Evolutionary conservation across 2,888 invertebrate genomes (phyloP), one percentile per base, ranked within the genome.

Genomic region (Neoitamus cyanurus): DNA sequence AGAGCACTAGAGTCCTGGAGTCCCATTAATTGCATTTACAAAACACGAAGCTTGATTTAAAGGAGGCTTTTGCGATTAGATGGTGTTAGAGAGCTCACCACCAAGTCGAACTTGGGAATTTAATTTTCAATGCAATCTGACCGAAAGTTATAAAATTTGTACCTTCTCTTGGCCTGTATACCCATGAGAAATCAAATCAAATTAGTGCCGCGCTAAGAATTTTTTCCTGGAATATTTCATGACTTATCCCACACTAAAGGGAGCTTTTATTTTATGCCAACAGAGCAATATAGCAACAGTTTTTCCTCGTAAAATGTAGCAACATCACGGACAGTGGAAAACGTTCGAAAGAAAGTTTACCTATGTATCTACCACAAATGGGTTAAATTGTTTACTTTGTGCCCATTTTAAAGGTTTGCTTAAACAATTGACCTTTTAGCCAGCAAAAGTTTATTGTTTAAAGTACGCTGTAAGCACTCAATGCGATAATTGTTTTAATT

Each of bases 161-260:
- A 58, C 58, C 58, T 58, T 58, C 25, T 20, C 20, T 9, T 9
- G 6, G 9, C 20, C 15, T 6, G 6, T 58, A 20, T 58, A 58
- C 58, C 58, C 58, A 58, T 58, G 58, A 58, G 58, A 58, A 58
- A 58, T 58, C 58, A 58, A 58, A 58, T 58, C 58, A 58, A 58
- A 58, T 58, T 58, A 58, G 58, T 58, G 15, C 58, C 58, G 25
- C 58, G 25, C 58, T 58, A 58, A 58, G 58, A 58, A 25, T 58
- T 58, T 58, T 58, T 48, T 20, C 25, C 20, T 20, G 58, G 58
- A 58, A 58, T 58, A 58, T 58, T 58, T 58, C 20, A 58, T 58
- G 58, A 58, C 58, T 58, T 58, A 58, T 58, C 58, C 58, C 58
- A 58, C 20, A 58, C 9, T 58, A 20, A 58, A 58, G 58, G 58